Base-by-base conservation (phyloP, 2,797 vertebrate genomes). In the Semotilus atromaculatus region DNA sequence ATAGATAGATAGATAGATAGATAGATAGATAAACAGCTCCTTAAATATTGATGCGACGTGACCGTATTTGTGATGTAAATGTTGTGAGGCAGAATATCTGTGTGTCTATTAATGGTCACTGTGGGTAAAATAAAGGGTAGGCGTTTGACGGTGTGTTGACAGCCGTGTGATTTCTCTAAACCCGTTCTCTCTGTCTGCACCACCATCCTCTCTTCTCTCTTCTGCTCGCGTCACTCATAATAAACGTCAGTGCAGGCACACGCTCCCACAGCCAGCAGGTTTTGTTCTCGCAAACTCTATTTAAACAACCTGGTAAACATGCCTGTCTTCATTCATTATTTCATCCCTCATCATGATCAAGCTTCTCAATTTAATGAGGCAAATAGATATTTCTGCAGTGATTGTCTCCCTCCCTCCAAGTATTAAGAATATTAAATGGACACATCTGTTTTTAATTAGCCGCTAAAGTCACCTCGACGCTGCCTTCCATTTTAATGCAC, bases 401-500 rank as follows among this genome's bases (percentile, higher is more conserved):
- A 95, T 95, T 94, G 95, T 95, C 94, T 96, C 94, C 94, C 95
- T 94, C 95, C 93, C 94, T 94, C 93, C 93, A 94, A 95, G 94
- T 96, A 96, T 96, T 96, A 96, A 95, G 95, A 95, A 95, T 95
- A 95, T 96, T 96, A 96, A 96, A 95, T 93, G 95, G 94, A 95
- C 95, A 96, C 95, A 96, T 96, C 95, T 96, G 95, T 95, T 95
- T 95, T 96, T 95, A 95, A 96, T 96, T 95, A 96, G 93, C 91
- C 93, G 93, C 93, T 95, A 94, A 95, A 95, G 95, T 96, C 94
- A 95, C 95, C 95, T 95, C 93, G 88, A 91, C 81, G 93, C 94
- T 92, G 94, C 93, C 95, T 94, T 94, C 94, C 94, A 94, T 95
- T 94, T 94, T 95, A 95, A 95, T 95, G 93, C 92, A 93, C 91